phyloP scores from a whole-genome alignment of 2,113 vertebrate genomes.

The Menidia beryllina region DNA sequence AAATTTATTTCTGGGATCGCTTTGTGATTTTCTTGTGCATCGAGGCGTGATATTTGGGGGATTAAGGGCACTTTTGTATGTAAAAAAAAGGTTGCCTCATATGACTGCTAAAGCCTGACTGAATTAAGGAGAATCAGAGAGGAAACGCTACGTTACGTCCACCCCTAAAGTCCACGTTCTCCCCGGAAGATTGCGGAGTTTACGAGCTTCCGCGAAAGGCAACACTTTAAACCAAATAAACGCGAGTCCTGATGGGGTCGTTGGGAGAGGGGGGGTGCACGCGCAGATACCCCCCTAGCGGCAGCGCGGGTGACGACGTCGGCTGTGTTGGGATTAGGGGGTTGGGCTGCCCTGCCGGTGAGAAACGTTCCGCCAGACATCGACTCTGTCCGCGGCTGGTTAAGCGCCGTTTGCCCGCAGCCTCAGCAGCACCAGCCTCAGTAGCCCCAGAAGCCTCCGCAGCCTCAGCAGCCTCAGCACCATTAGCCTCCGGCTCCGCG shows the following conservation, averaged over 20 bases:
- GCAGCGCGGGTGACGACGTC: slow-evolving; percentile 41
- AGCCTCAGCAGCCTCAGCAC: slow-evolving; percentile 50
- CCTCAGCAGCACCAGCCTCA: slow-evolving; percentile 62
- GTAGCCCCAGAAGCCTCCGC: slow-evolving; percentile 47
- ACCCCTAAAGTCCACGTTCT: too few species aligned
- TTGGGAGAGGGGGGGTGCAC: neutral
- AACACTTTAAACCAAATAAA: slow-evolving; percentile 56
- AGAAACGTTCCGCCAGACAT: slow-evolving; percentile 64
- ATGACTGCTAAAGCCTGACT: too few species aligned
- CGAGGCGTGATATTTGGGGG: too few species aligned
- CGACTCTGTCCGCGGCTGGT: slow-evolving; percentile 58
- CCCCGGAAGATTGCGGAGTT: neutral
- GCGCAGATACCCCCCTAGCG: slow-evolving; percentile 51
- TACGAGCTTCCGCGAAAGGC: slow-evolving; percentile 35
- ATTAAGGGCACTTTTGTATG: too few species aligned
- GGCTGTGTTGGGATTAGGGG: slow-evolving; percentile 69
- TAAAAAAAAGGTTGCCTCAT: too few species aligned
- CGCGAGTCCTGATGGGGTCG: slow-evolving; percentile 11
- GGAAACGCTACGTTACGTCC: too few species aligned
- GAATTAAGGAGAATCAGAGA: too few species aligned
- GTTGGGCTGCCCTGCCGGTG: slow-evolving; percentile 71
- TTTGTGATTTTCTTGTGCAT: too few species aligned
- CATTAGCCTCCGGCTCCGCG: slow-evolving; percentile 34
- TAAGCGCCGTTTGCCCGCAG: slow-evolving; percentile 63
- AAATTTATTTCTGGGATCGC: too few species aligned